Evolutionary conservation across 2,113 vertebrate species (phyloP), one percentile per base, ranked within the genome.

Genomic region (Neopipo cinnamomea): DNA sequence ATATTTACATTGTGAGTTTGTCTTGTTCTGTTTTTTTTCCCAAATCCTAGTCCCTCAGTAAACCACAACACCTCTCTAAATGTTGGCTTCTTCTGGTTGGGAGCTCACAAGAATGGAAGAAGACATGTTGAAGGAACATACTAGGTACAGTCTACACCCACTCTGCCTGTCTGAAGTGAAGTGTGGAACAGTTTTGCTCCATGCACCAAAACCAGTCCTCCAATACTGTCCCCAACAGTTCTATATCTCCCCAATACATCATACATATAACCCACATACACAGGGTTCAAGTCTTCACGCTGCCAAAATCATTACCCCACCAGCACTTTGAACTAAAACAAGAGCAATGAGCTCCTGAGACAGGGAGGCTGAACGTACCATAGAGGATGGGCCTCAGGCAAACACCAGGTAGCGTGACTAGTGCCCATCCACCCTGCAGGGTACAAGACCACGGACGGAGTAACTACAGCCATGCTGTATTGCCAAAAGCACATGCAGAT

Each of bases 361-460:
- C 28, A 31, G 23, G 25, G 9, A 74, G 30, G 23, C 14, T 24
- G 21, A 80, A 31, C 0, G 0, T 20, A 23, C 23, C 0, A 0
- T 14, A 71, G 9, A 25, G 33, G 31, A 58, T 4, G 6, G 17
- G 16, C 13, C 59, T 41, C 42, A 5, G 49, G 11, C 73, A 55
- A 37, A 61, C 25, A 35, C 12, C 6, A 6, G 0, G 8, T 3
- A n/a, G 33, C 20, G 16, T 25, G 12, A 14, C 33, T 6, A 39
- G 16, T 4, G 22, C 30, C 12, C 39, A 33, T 17, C 37, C 37
- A 65, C 27, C 23, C 56, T 6, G 14, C 21, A 50, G 42, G 18
- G 27, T 28, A 35, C 2, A 1, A 56, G 24, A 37, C 20, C 49
- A 65, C 9, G 5, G 49, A 35, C 11, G 19, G 37, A 2, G 0